A percentile compares a stretch with the other conserved stretches of the same genome.
Conservation (phyloP, 1,140 invertebrate genomes). For the Lepidostoma basale region DNA sequence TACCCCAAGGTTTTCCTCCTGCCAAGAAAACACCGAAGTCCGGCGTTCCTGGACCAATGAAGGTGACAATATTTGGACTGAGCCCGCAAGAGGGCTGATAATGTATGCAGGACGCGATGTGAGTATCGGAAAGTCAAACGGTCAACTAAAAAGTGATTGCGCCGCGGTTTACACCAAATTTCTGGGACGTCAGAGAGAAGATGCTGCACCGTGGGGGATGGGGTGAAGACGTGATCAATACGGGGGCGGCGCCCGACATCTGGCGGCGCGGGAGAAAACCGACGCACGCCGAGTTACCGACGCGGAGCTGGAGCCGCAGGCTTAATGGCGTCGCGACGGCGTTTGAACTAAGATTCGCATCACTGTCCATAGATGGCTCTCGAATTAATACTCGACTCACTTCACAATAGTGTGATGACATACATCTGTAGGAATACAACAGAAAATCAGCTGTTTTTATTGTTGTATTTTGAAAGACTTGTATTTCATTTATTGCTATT, state of each 20-base stretch:
- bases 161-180: constrained; percentile 14
- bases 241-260: constrained; percentile 30
- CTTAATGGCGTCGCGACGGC: not conserved
- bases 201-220: constrained; percentile 42
- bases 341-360: not conserved
- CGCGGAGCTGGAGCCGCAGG: not conserved
- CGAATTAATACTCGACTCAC: too few species aligned
- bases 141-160: constrained; percentile 13
- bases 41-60: too few species aligned
- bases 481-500: too few species aligned
- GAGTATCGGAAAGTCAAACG: not conserved
- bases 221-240: constrained; percentile 40
- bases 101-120: not conserved
- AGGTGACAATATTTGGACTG: not conserved
- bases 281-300: not conserved
- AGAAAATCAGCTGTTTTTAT: too few species aligned
- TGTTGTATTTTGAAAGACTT: too few species aligned
- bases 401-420: not conserved
- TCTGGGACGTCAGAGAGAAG: constrained; percentile 37
- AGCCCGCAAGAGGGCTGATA: not conserved
- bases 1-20: constrained; percentile 15
- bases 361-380: not conserved
- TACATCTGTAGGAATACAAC: not conserved
- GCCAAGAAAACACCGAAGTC: too few species aligned
- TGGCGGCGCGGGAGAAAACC: constrained; percentile 2